A percentile compares a stretch with the other conserved stretches of the same genome.
These are phyloP conservation scores for Campoplex capitator DNA, from an alignment of 2,888 invertebrate genomes.

Conservation along the genomic window DNA sequence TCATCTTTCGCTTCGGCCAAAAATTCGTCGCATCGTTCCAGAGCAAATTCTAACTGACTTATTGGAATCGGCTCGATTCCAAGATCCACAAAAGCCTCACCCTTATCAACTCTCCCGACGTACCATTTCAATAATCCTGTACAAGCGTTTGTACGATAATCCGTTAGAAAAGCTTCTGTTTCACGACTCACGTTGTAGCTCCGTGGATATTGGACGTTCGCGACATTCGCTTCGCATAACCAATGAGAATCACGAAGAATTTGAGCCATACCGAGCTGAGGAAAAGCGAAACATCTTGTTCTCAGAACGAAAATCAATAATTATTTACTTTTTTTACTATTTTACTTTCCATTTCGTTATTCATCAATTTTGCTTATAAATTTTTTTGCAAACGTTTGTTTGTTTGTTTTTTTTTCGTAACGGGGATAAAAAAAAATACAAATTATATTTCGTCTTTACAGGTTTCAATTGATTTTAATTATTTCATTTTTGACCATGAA, in stretches of 20 bases:
- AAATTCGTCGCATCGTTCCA: constrained; percentile 89
- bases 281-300: background rate
- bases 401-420: too few relatives aligned
- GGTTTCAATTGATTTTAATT: too few relatives aligned
- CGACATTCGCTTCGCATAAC: constrained; percentile 86
- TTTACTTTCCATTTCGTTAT: background rate
- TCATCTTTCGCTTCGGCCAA: constrained; percentile 85
- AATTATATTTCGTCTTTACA: too few relatives aligned
- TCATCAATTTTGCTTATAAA: background rate
- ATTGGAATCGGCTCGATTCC: constrained; percentile 80
- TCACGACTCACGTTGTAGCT: constrained; percentile 88
- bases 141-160: constrained; percentile 92
- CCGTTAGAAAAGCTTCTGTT: constrained; percentile 88
- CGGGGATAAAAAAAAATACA: too few relatives aligned
- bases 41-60: constrained; percentile 89
- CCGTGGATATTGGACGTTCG: constrained; percentile 90
- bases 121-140: constrained; percentile 90
- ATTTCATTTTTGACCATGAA: too few relatives aligned
- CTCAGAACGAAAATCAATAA: background rate
- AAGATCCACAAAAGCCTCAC: constrained; percentile 63
- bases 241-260: constrained; percentile 87
- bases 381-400: background rate
- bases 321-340: background rate
- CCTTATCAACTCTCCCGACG: constrained; percentile 77
- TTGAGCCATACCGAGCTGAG: constrained; percentile 79